Conservation (phyloP, 2,113 vertebrate species). For the Campylomormyrus tamandua region DNA sequence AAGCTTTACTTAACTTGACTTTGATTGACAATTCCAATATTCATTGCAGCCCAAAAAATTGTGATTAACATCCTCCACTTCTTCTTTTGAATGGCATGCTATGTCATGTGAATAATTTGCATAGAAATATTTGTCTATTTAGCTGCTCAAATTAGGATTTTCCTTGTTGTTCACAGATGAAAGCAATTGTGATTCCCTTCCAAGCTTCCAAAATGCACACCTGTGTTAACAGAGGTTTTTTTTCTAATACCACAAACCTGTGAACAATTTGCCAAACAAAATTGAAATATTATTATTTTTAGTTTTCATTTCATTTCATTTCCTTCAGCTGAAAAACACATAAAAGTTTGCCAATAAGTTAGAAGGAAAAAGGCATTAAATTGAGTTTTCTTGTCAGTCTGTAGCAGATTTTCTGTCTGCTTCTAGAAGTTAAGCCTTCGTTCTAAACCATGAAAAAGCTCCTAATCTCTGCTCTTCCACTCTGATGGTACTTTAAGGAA, state of each 20-base stretch:
- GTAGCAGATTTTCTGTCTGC: conserved; percentile 17
- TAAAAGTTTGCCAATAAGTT: not conserved
- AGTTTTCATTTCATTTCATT: not conserved
- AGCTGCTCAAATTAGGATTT: not conserved
- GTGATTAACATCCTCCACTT: not conserved
- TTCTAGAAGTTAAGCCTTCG: conserved; percentile 10
- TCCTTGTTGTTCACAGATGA: not conserved
- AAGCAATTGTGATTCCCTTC: not conserved
- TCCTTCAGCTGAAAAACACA: not conserved
- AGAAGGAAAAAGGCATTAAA: not conserved
- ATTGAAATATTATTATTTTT: not conserved
- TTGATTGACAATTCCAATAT: not conserved
- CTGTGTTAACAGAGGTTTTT: not conserved
- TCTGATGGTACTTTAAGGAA: conserved; percentile 2
- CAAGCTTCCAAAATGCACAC: not conserved
- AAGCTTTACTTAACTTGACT: not conserved
- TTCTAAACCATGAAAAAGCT: conserved; percentile 21
- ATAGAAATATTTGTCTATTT: not conserved
- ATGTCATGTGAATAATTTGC: not conserved
- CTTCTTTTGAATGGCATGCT: not conserved
- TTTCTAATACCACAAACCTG: not conserved
- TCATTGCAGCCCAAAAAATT: not conserved
- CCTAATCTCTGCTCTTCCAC: conserved; percentile 19
- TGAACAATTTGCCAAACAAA: not conserved
- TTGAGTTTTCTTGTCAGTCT: conserved; percentile 2